Evolutionary conservation across 1,140 invertebrate species (phyloP).

Genomic region (Bactericera cockerelli): DNA sequence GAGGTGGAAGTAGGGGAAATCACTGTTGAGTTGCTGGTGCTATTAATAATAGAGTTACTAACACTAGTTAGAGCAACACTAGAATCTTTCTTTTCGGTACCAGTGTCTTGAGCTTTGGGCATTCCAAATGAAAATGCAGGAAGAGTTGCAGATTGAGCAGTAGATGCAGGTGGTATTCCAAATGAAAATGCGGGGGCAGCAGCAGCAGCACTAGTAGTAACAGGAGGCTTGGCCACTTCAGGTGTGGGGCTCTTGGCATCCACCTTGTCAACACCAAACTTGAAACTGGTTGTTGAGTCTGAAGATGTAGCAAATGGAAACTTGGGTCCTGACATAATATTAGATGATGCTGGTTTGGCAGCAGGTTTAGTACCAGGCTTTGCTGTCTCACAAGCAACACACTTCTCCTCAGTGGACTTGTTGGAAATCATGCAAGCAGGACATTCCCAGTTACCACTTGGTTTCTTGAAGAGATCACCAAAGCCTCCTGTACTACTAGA

Average conservation of each 20-base stretch:
- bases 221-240: slow-evolving; percentile 26
- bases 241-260: slow-evolving; percentile 29
- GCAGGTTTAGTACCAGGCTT: slow-evolving; percentile 30
- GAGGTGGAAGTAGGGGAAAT: slow-evolving; percentile 5
- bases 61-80: too few relatives aligned
- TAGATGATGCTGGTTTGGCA: slow-evolving; percentile 20
- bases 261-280: slow-evolving; percentile 23
- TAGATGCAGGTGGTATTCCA: slow-evolving; percentile 15
- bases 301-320: slow-evolving; percentile 26
- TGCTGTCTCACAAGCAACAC: slow-evolving; percentile 36
- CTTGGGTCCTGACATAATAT: slow-evolving; percentile 27
- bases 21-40: too few relatives aligned
- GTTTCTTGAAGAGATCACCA: slow-evolving; percentile 33
- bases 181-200: slow-evolving; percentile 19
- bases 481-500: slow-evolving; percentile 24
- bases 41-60: too few relatives aligned
- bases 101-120: slow-evolving; percentile 20
- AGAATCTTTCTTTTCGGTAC: too few relatives aligned
- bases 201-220: slow-evolving; percentile 23
- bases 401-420: slow-evolving; percentile 33
- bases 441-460: slow-evolving; percentile 40
- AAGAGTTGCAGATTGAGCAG: slow-evolving; percentile 6
- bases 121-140: slow-evolving; percentile 28
- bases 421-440: slow-evolving; percentile 42
- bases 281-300: slow-evolving; percentile 22